A percentile compares a stretch with the other conserved stretches of the same genome.
These are phyloP conservation scores for Austrofundulus limnaeus DNA, from an alignment of 2,113 vertebrate genomes.

Conservation along the genomic window DNA sequence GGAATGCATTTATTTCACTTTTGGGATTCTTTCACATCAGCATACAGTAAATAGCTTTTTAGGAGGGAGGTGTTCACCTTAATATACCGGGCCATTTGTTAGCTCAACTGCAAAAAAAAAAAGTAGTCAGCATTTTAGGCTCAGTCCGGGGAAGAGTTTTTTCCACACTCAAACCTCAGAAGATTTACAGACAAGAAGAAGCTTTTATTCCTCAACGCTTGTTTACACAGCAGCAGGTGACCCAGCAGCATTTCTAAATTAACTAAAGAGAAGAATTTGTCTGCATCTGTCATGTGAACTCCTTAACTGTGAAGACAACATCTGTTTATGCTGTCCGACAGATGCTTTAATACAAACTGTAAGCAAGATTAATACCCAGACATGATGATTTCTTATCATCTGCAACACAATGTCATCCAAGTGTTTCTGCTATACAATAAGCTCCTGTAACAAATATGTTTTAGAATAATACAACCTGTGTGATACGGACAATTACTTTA, in stretches of 20 bases:
- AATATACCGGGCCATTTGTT: conserved; percentile 69
- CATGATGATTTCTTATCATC: too few species aligned
- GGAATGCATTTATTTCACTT: conserved; percentile 65
- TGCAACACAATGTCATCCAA: too few species aligned
- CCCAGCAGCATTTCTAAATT: conserved; percentile 20
- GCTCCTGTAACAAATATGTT: too few species aligned
- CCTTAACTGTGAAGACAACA: not conserved
- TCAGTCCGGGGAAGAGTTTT: conserved; percentile 43
- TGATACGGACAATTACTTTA: too few species aligned
- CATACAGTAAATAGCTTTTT: conserved; percentile 68
- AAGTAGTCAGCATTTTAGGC: conserved; percentile 66
- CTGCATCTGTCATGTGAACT: not conserved
- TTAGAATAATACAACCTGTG: too few species aligned
- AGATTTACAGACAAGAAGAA: conserved; percentile 9
- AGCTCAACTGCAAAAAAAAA: conserved; percentile 50
- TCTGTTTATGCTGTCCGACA: not conserved
- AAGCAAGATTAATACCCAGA: too few species aligned
- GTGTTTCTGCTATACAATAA: too few species aligned
- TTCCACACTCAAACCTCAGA: not conserved
- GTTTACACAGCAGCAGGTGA: conserved; percentile 15
- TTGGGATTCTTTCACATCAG: conserved; percentile 56
- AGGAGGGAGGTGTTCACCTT: conserved; percentile 66
- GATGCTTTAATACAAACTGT: too few species aligned
- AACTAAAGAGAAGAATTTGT: not conserved
- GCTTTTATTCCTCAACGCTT: conserved; percentile 24